These are phyloP conservation scores for Bombus pascuorum DNA, from an alignment of 1,140 invertebrate species.

Conservation along the genomic window DNA sequence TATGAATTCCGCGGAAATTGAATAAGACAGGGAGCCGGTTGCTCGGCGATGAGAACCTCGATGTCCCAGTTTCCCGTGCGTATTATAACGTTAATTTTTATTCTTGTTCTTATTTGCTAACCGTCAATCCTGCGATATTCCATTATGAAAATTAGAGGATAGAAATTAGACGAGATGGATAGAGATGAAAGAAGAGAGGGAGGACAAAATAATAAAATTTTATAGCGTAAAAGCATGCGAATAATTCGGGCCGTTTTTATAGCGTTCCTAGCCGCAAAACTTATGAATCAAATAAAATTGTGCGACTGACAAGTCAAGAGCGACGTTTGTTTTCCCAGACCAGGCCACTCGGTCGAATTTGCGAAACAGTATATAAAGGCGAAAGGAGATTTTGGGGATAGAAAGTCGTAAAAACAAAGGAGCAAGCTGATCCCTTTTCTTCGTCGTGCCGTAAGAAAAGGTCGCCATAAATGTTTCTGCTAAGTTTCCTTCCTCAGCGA, in stretches of 20 bases:
- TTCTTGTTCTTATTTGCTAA: background rate
- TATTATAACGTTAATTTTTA: background rate
- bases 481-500: slow-evolving; percentile 2
- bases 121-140: background rate
- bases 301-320: slow-evolving; percentile 28
- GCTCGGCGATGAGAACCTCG: too few species aligned
- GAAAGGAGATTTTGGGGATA: slow-evolving; percentile 2
- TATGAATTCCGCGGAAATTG: slow-evolving; percentile 39
- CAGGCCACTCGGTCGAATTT: slow-evolving; percentile 39
- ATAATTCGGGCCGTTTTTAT: slow-evolving; percentile 2
- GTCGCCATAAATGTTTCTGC: slow-evolving; percentile 45
- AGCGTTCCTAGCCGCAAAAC: background rate
- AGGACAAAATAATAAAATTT: background rate
- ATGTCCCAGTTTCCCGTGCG: background rate
- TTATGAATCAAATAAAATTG: slow-evolving; percentile 28
- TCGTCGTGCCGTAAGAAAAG: background rate
- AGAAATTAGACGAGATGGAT: background rate
- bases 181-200: too few species aligned
- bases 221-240: background rate
- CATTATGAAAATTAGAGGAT: slow-evolving; percentile 20
- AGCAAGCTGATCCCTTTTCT: slow-evolving; percentile 1
- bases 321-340: slow-evolving; percentile 3
- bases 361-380: slow-evolving; percentile 18
- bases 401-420: slow-evolving; percentile 56
- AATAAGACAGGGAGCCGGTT: background rate